Evolutionary conservation across 2,113 vertebrate genomes (phyloP), one percentile per base, ranked within the genome.

Genomic region (Oplegnathus fasciatus): DNA sequence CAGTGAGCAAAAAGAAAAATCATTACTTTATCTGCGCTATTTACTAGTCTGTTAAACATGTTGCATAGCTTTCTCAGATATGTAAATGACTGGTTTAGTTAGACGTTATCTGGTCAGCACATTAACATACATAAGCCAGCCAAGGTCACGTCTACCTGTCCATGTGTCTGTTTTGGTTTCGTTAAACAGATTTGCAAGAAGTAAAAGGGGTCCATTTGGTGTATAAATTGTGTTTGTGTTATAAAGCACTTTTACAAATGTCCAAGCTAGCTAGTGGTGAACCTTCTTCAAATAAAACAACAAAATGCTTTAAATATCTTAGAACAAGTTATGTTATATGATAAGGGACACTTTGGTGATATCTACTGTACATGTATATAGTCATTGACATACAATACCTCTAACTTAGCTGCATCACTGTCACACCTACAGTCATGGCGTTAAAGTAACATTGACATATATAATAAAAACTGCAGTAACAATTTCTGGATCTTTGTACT

Each of bases 401-500:
- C n/a, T n/a, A 61, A 76, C 24, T 28, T 28, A 37, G 24, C 67
- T 60, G 22, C 48, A 70, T 75, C 67, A 74, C 28, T 67, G 26
- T 72, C 52, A 46, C 24, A 83, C 5, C 26, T 1, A 78, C 15
- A 58, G 17, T 58, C 15, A 71, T 9, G 44, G 7, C 30, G 3
- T 50, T 22, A 28, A 28, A 48, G 14, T 68, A 62, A 83, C 61
- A 65, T 9, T 86, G 34, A 58, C 22, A 66, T 55, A 17, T 73
- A 42, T 48, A 77, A 77, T 79, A 64, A 71, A 83, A 8, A 69
- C 46, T 84, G 26, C 68, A 84, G 64, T 73, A 73, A 75, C 50
- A 64, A 55, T 64, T 57, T 71, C 4, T 87, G 71, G 71, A 85
- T 86, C 66, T 87, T 74, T 93, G 89, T 93, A 90, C 86, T 94